Evolutionary conservation across 2,888 invertebrate species (phyloP).

Genomic region (Drosophila yooni): DNA sequence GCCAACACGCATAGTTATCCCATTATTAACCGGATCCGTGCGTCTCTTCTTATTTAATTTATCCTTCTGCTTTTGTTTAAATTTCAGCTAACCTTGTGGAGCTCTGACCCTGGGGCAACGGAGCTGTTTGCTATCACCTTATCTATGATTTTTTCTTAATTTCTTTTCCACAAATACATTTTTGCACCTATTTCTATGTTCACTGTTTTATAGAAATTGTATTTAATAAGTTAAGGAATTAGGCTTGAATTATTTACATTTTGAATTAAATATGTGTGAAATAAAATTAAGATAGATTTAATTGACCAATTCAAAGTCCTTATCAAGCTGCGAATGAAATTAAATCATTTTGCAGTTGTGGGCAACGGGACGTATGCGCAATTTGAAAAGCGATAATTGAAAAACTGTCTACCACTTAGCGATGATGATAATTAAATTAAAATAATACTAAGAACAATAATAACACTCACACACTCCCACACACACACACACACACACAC

Average conservation of each 20-base stretch:
- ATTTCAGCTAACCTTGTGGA: neutral
- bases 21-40: neutral
- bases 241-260: neutral
- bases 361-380: conserved; percentile 38
- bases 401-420: conserved; percentile 22
- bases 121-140: neutral
- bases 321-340: conserved; percentile 7
- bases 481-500: neutral
- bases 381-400: conserved; percentile 43
- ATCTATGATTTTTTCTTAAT: neutral
- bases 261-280: neutral
- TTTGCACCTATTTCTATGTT: neutral
- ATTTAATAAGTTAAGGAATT: neutral
- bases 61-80: neutral
- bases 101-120: neutral
- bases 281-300: neutral
- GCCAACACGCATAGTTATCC: conserved; percentile 25
- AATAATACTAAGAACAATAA: conserved; percentile 35
- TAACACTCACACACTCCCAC: conserved; percentile 10
- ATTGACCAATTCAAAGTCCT: neutral
- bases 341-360: neutral
- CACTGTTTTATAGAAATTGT: neutral
- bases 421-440: conserved; percentile 27
- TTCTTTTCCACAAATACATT: neutral
- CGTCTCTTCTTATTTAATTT: neutral